Base-by-base conservation (phyloP, 2,797 vertebrate genomes). In the Cirrhinus molitorella region DNA sequence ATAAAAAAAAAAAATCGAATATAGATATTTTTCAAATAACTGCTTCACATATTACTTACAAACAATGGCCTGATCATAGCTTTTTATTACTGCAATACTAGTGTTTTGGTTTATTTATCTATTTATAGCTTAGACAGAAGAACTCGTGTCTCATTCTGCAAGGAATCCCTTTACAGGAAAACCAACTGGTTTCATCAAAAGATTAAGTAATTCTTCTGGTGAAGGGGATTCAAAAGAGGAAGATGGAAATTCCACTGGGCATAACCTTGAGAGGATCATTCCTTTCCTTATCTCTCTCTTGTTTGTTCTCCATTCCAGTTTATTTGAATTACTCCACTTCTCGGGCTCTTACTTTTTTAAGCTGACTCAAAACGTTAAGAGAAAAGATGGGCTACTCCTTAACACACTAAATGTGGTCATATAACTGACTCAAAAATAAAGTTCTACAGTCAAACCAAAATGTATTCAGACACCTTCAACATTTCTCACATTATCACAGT, bases 381-480 rank as follows among this genome's bases (percentile, higher is more conserved):
- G 86, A 16, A 83, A 75, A 90, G 85, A 90, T 79, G n/a, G 2
- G 86, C 87, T 89, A 88, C 75, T 85, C 88, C 85, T 78, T 11
- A 16, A 45, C 47, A 21, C 10, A n/a, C n/a, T n/a, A n/a, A n/a
- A n/a, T n/a, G n/a, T n/a, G n/a, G n/a, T n/a, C n/a, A 23, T 55
- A 8, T 55, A 37, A 37, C 12, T 1, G 28, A 5, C 21, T 67
- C 34, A n/a, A n/a, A n/a, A 16, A 51, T 23, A 34, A 51, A 21
- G 5, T n/a, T 21, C 31, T 34, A 34, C 31, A 34, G 31, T 34
- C 31, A 34, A 34, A 34, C 31, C 31, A 34, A 34, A 34, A 34
- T 34, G 2, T 4, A 34, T 34, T 34, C 31, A 34, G 31, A 34
- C 31, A 34, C 31, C 31, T 34, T 34, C 31, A 34, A 34, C 31